A percentile compares a stretch with the other conserved stretches of the same genome.
Evolutionary conservation across 2,797 vertebrate genomes (phyloP).

Genomic region (Gastrophryne carolinensis): DNA sequence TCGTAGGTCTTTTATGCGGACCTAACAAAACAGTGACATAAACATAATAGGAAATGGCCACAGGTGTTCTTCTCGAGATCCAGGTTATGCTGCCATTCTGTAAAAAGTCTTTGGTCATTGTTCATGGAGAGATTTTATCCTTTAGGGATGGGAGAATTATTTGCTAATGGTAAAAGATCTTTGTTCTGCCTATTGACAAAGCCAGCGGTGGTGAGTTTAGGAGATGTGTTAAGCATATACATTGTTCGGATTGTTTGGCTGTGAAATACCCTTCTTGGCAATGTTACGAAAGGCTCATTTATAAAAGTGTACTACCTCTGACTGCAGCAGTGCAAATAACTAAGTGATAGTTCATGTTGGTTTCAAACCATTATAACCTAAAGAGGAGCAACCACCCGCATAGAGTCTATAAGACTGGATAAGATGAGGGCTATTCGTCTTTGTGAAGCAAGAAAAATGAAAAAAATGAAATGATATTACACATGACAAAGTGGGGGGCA

Average conservation of each 20-base stretch:
- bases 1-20: not conserved
- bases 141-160: not conserved
- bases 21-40: not conserved
- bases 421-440: too few relatives aligned
- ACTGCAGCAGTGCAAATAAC: constrained; percentile 3
- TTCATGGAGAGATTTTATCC: not conserved
- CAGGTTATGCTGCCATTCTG: not conserved
- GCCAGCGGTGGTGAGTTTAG: not conserved
- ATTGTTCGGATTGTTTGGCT: constrained; percentile 42
- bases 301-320: constrained; percentile 3
- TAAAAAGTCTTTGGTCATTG: constrained; percentile 13
- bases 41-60: not conserved
- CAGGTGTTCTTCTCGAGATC: not conserved
- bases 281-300: constrained; percentile 24
- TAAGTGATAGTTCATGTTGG: too few relatives aligned
- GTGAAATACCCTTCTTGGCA: constrained; percentile 40
- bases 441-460: too few relatives aligned
- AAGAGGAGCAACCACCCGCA: too few relatives aligned
- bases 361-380: too few relatives aligned
- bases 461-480: too few relatives aligned
- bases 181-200: constrained; percentile 27
- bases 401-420: too few relatives aligned
- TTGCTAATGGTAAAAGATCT: constrained; percentile 23
- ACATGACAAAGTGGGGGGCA: too few relatives aligned
- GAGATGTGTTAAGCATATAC: not conserved